Evolutionary conservation across 2,888 invertebrate species (phyloP).

Genomic region (Eupithecia abbreviata): DNA sequence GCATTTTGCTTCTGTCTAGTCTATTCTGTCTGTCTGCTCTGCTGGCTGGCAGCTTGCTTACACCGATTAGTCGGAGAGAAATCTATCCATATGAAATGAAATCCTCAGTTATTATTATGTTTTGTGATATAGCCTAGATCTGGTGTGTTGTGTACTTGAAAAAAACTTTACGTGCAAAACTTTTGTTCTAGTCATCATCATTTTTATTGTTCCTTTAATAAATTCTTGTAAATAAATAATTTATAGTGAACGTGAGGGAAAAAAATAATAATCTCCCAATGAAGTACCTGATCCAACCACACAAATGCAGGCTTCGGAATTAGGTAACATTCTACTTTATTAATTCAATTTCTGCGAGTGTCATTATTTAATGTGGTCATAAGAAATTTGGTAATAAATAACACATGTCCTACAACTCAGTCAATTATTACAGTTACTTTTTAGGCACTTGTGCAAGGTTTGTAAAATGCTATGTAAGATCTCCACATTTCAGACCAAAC

Average conservation of each 20-base stretch:
- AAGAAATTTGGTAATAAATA: too few relatives aligned
- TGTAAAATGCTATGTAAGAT: background rate
- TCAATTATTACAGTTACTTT: background rate
- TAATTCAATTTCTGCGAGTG: background rate
- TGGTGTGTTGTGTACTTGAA: background rate
- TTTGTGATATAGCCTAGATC: background rate
- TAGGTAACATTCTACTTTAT: constrained; percentile 31
- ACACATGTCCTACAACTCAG: too few relatives aligned
- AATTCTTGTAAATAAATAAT: background rate
- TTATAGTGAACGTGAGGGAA: constrained; percentile 15
- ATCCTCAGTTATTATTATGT: background rate
- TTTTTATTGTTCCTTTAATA: background rate
- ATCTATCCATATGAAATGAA: background rate
- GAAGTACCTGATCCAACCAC: constrained; percentile 33
- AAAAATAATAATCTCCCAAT: constrained; percentile 28
- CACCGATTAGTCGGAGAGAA: too few relatives aligned
- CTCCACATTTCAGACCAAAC: background rate
- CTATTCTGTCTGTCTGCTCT: too few relatives aligned
- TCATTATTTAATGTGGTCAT: background rate
- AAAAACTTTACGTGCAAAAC: background rate
- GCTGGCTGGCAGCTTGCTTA: too few relatives aligned
- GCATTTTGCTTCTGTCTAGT: too few relatives aligned
- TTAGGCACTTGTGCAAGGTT: background rate
- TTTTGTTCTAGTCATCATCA: background rate
- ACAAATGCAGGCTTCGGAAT: constrained; percentile 46